Percentiles rank a stretch among this genome's conserved stretches.
Evolutionary conservation across 2,797 vertebrate species (phyloP).

Genomic region (Ptychobarbus kaznakovi): DNA sequence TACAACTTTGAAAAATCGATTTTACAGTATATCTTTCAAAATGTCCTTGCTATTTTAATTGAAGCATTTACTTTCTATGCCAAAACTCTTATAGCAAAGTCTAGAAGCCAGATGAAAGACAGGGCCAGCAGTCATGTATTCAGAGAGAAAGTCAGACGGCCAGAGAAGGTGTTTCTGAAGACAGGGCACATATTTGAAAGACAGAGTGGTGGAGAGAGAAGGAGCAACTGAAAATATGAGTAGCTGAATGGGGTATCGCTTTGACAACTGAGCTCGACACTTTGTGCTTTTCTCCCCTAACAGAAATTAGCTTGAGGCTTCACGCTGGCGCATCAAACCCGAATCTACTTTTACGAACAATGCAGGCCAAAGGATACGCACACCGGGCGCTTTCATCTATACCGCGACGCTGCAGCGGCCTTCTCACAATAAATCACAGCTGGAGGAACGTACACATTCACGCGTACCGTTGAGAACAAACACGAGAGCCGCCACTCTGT

Average conservation of each 20-base stretch:
- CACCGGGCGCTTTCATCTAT: constrained; percentile 16
- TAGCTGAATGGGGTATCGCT: constrained; percentile 10
- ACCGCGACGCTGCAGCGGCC: not conserved
- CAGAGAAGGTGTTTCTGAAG: not conserved
- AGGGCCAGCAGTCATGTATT: constrained; percentile 19
- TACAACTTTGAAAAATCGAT: not conserved
- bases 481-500: not conserved
- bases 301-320: constrained; percentile 40
- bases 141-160: constrained; percentile 2
- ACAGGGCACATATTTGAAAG: constrained; percentile 28
- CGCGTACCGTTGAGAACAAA: constrained; percentile 7
- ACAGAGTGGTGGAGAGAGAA: constrained; percentile 11
- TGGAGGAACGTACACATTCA: constrained; percentile 17
- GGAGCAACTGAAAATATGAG: constrained; percentile 10
- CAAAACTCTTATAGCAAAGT: not conserved
- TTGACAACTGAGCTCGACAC: constrained; percentile 16
- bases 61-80: constrained; percentile 12
- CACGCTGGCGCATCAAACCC: constrained; percentile 33
- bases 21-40: not conserved
- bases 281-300: constrained; percentile 12
- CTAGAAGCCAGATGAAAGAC: constrained; percentile 2
- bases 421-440: constrained; percentile 33
- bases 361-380: constrained; percentile 15
- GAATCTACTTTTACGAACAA: constrained; percentile 31
- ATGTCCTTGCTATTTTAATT: not conserved